Base-by-base conservation (phyloP, 2,888 invertebrate species). In the Eretmocerus hayati region DNA sequence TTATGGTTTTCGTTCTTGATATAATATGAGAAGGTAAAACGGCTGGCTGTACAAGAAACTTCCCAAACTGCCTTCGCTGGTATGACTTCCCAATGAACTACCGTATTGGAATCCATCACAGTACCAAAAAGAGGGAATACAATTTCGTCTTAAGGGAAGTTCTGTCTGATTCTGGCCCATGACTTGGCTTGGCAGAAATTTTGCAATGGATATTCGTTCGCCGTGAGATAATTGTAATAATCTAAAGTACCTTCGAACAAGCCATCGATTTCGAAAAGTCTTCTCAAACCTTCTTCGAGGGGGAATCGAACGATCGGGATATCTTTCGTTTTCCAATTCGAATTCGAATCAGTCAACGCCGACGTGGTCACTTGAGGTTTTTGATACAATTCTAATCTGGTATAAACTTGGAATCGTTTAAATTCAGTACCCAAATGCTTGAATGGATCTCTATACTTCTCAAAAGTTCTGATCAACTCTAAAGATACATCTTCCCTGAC, bases 91-190 rank as follows among this genome's bases (percentile, higher is more conserved):
- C 26, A 26, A 9, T 26, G 26, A 6, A 26, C 11, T 26, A 9
- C 1, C 26, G 8, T 6, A 9, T 26, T 26, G 26, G 26, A 48
- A 46, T 33, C 56, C 55, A 36, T 55, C 55, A 39, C 46, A 55
- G 40, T 55, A 55, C 55, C 18, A 30, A 54, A 42, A 8, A 56
- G 22, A 5, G 56, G 56, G 18, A 56, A 23, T n/a, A 39, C 23
- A 16, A 39, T 39, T 6, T 13, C 4, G n/a, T 2, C 15, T 15
- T 50, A 36, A 16, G 45, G 39, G 32, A 41, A 48, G 38, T 38
- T 16, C 48, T 26, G 8, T 16, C n/a, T 50, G n/a, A n/a, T n/a
- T n/a, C n/a, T n/a, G n/a, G n/a, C n/a, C n/a, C n/a, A n/a, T n/a
- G n/a, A n/a, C n/a, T n/a, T n/a, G n/a, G n/a, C n/a, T n/a, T n/a